Percentiles rank a stretch among this genome's conserved stretches.
Conservation (phyloP, 2,888 invertebrate genomes). For the Thysanoteuthis rhombus region DNA sequence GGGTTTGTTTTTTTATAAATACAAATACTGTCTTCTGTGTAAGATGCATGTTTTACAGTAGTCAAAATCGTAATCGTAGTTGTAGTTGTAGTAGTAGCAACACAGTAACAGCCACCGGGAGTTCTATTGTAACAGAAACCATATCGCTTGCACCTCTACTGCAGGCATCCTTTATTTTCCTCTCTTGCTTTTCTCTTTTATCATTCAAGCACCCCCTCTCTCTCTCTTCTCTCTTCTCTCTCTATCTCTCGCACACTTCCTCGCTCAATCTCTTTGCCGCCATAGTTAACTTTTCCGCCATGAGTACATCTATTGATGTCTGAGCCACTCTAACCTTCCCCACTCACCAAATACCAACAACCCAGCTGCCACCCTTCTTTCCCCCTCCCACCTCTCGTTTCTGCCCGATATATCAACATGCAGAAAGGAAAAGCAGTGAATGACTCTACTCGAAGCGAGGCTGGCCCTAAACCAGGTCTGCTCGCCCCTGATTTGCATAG, state of each 20-base stretch:
- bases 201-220: no score
- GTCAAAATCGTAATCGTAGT: not conserved
- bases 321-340: not conserved
- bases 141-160: not conserved
- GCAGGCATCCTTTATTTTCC: not conserved
- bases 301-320: not conserved
- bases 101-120: not conserved
- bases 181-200: no score
- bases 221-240: no score
- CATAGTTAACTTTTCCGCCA: not conserved
- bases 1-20: no score
- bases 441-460: not conserved
- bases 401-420: constrained; percentile 12
- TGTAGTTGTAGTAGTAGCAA: not conserved
- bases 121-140: not conserved
- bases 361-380: no score
- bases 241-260: no score
- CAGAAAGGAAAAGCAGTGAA: not conserved
- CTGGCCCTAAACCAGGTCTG: not conserved
- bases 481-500: not conserved
- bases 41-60: not conserved
- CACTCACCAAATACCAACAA: no score
- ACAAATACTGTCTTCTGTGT: no score
- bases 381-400: not conserved
- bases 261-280: not conserved